These are phyloP conservation scores for Lordiphosa andalusiaca DNA, from an alignment of 2,888 invertebrate genomes.

Conservation along the genomic window DNA sequence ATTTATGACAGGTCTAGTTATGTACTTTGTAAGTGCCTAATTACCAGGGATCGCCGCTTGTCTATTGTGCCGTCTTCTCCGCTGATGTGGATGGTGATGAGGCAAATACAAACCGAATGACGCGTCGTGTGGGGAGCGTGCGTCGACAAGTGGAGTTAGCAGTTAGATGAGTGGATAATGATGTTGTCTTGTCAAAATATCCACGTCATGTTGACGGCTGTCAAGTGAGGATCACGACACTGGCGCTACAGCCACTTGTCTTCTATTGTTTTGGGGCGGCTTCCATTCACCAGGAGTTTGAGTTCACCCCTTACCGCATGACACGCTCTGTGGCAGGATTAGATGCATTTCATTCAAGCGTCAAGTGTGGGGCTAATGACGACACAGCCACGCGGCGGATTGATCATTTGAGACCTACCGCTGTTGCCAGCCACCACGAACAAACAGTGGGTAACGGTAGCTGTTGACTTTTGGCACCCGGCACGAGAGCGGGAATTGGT, in stretches of 20 bases:
- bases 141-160: constrained; percentile 24
- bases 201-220: constrained; percentile 53
- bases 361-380: constrained; percentile 13
- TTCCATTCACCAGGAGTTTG: constrained; percentile 14
- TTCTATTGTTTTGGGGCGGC: constrained; percentile 28
- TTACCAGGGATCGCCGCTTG: constrained; percentile 42
- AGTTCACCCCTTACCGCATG: constrained; percentile 15
- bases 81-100: constrained; percentile 28
- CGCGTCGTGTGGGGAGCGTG: constrained; percentile 3
- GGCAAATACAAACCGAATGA: constrained; percentile 23
- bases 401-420: constrained; percentile 28
- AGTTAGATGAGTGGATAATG: constrained; percentile 62
- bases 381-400: constrained; percentile 5
- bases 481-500: constrained; percentile 5
- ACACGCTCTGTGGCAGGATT: constrained; percentile 52
- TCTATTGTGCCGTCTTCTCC: constrained; percentile 7
- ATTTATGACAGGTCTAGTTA: constrained; percentile 21
- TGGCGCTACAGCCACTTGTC: constrained; percentile 44
- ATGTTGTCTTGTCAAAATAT: constrained; percentile 74
- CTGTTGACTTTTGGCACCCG: constrained; percentile 41
- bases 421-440: constrained; percentile 6
- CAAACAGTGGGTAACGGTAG: constrained; percentile 36
- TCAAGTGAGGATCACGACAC: constrained; percentile 57
- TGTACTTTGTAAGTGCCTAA: constrained; percentile 33
- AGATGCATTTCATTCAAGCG: constrained; percentile 44